Percentiles rank a stretch among this genome's conserved stretches.
phyloP scores from a whole-genome alignment of 2,888 invertebrate species.

The Calameuta filiformis region DNA sequence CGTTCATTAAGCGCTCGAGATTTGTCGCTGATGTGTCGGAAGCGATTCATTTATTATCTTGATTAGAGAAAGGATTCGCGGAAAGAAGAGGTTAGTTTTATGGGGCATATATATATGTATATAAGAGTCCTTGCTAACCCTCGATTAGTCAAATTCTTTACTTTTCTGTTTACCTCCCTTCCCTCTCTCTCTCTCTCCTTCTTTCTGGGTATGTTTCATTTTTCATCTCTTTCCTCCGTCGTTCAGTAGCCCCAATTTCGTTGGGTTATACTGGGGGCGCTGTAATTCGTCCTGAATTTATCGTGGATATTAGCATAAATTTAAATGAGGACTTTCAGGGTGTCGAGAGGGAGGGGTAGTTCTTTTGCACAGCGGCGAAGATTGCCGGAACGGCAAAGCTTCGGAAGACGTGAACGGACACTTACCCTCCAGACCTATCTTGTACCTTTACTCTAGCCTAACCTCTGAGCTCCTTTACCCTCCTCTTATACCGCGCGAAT shows the following conservation, averaged over 20 bases:
- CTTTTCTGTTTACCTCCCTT: not conserved
- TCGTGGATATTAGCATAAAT: not conserved
- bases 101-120: too few relatives aligned
- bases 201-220: not conserved
- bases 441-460: not conserved
- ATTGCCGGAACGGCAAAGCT: not conserved
- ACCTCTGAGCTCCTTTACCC: not conserved
- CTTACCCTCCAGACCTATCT: not conserved
- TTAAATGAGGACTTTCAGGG: not conserved
- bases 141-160: not conserved
- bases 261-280: not conserved
- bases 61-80: too few relatives aligned
- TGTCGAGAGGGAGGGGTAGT: not conserved
- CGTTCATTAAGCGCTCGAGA: too few relatives aligned
- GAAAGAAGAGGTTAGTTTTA: too few relatives aligned
- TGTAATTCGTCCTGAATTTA: not conserved
- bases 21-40: too few relatives aligned
- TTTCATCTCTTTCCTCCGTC: not conserved
- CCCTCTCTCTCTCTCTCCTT: constrained; percentile 1
- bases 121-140: not conserved
- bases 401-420: not conserved
- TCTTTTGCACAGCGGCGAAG: not conserved
- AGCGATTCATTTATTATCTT: constrained; percentile 1
- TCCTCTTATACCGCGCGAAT: not conserved
- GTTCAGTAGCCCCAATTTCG: not conserved